Percentiles rank a stretch among this genome's conserved stretches.
Evolutionary conservation across 2,113 vertebrate genomes (phyloP).

Genomic region (Okapia johnstoni): DNA sequence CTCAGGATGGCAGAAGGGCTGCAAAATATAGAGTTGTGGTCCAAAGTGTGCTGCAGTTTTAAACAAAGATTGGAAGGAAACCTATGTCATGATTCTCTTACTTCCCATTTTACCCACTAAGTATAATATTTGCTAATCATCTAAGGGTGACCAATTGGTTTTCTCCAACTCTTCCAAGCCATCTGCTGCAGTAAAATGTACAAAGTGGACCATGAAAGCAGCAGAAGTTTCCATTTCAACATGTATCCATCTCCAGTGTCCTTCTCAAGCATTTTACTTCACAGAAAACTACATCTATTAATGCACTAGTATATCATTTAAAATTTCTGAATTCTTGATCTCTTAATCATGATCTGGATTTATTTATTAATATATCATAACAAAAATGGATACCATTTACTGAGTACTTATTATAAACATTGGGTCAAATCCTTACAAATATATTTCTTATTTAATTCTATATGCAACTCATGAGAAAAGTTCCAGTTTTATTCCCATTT

Average conservation of each 20-base stretch:
- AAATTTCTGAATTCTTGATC: not conserved
- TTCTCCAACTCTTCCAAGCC: conserved; percentile 14
- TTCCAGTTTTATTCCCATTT: not conserved
- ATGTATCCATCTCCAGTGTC: not conserved
- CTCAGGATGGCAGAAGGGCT: not conserved
- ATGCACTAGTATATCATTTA: not conserved
- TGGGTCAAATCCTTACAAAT: not conserved
- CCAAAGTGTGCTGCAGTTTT: not conserved
- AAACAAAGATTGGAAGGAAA: not conserved
- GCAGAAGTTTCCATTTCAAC: not conserved
- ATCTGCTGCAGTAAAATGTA: not conserved
- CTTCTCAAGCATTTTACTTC: not conserved
- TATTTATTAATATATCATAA: not conserved
- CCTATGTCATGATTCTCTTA: not conserved
- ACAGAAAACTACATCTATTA: not conserved
- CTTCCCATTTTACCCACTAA: not conserved
- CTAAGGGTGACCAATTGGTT: not conserved
- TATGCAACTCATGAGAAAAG: not conserved
- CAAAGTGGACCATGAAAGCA: not conserved
- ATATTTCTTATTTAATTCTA: not conserved
- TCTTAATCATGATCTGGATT: not conserved
- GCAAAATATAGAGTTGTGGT: not conserved
- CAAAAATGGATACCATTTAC: not conserved
- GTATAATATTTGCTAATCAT: not conserved
- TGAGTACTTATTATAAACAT: not conserved